A percentile compares a stretch with the other conserved stretches of the same genome.
Conservation (phyloP, 2,888 invertebrate species). For the Drosophila pseudotakahashii region DNA sequence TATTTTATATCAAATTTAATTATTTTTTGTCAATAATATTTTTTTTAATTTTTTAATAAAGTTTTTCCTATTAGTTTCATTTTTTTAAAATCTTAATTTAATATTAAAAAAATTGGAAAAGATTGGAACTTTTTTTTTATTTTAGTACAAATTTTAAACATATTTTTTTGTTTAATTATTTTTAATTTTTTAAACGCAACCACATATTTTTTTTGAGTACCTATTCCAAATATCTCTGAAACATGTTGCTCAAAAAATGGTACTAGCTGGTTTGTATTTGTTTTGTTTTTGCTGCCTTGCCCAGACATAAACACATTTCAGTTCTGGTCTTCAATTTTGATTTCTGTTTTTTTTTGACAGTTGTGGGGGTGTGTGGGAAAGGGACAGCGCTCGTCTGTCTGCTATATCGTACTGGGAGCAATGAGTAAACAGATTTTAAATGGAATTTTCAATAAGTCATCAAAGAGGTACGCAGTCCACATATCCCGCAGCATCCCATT, state of each 20-base stretch:
- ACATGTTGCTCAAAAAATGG: slow-evolving; percentile 23
- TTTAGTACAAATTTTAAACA: too few species aligned
- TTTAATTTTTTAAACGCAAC: too few species aligned
- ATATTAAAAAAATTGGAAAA: too few species aligned
- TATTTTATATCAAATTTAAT: too few species aligned
- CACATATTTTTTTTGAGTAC: too few species aligned
- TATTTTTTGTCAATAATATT: too few species aligned
- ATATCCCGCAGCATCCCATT: slow-evolving; percentile 38
- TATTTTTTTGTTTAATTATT: too few species aligned
- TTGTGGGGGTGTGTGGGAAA: slow-evolving; percentile 36
- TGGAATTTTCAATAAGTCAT: slow-evolving; percentile 81
- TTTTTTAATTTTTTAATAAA: too few species aligned
- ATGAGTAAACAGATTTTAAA: slow-evolving; percentile 80
- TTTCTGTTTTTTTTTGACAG: slow-evolving; percentile 65
- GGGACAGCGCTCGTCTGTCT: slow-evolving; percentile 38
- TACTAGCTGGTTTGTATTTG: slow-evolving; percentile 42
- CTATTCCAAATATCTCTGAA: slow-evolving; percentile 8
- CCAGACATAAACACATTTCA: slow-evolving; percentile 76
- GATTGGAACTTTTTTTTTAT: too few species aligned
- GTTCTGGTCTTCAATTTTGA: slow-evolving; percentile 57
- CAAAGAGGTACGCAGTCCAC: slow-evolving; percentile 48
- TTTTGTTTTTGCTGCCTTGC: slow-evolving; percentile 49
- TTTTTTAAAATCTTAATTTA: too few species aligned
- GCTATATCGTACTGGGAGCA: slow-evolving; percentile 63
- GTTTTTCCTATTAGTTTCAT: too few species aligned